Evolutionary conservation across 2,113 vertebrate species (phyloP), one percentile per base, ranked within the genome.

Genomic region (Chaetorhynchus papuensis): DNA sequence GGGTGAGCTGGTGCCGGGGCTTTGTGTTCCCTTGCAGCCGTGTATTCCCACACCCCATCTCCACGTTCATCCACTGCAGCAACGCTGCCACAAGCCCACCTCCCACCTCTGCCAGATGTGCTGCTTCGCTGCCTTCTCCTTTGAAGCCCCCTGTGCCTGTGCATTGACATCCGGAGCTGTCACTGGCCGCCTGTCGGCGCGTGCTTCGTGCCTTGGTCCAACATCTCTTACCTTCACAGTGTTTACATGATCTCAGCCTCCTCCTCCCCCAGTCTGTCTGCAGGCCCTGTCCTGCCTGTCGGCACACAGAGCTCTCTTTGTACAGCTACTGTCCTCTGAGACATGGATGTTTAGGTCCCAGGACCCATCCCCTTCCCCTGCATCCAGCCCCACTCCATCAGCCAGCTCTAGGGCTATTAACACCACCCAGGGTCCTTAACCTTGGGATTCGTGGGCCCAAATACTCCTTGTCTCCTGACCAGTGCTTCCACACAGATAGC

Each of bases 101-200:
- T 76, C 80, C 37, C 6, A 0, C 22, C 39, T 47, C 35, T 6
- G 9, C 47, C 11, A 3, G 4, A 11, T 0, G 0, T 35, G 20
- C 70, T 37, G 75, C 41, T 61, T n/a, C 59, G 1, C 60, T 3
- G 7, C 47, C 41, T 41, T 47, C 37, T 63, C 56, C 64, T 71
- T 11, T 41, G 77, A 59, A 61, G 5, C 18, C 27, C 64, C 47
- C 13, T 2, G 24, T 2, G 2, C 66, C 57, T 47, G 52, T 8
- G 33, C 13, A 3, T 2, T n/a, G 80, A 33, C 3, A 2, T 5
- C 41, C 1, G 1, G 80, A 82, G 54, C 76, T 59, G 87, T 11
- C 21, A 26, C 13, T 74, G 83, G 83, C 57, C 1, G 6, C 54
- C 44, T 23, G 66, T 61, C 1, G 7, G 31, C 7, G 0, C 3